Evolutionary conservation across 2,888 invertebrate species (phyloP).

Genomic region (Mimachlamys varia): DNA sequence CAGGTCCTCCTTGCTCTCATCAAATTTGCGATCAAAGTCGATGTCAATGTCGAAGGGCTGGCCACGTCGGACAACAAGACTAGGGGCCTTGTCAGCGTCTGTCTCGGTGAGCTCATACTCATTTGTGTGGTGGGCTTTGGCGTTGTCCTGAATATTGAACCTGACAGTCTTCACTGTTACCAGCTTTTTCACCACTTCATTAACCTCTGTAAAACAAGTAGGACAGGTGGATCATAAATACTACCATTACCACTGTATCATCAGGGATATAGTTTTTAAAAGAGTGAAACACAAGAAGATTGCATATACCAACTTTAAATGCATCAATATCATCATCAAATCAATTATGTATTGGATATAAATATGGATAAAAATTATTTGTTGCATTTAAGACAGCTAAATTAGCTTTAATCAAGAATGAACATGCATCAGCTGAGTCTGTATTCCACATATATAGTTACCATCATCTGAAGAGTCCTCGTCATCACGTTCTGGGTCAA

Average conservation of each 20-base stretch:
- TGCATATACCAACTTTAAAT: too few species aligned
- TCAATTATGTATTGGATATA: too few species aligned
- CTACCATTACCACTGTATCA: too few species aligned
- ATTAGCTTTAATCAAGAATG: too few species aligned
- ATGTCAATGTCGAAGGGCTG: background rate
- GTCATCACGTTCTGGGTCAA: background rate
- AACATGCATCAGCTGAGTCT: too few species aligned
- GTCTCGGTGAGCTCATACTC: background rate
- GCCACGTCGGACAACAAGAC: background rate
- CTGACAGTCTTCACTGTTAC: background rate
- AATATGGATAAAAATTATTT: too few species aligned
- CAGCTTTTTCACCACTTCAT: background rate
- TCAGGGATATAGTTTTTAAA: too few species aligned
- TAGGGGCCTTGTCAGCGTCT: background rate
- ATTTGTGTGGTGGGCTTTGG: background rate
- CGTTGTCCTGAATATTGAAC: background rate
- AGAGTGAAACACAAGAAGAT: too few species aligned
- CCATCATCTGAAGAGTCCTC: background rate
- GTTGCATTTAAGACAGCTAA: too few species aligned
- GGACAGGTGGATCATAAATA: too few species aligned
- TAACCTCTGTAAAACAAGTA: background rate
- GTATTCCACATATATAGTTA: background rate
- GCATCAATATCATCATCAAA: too few species aligned
- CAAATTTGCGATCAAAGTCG: constrained; percentile 7
- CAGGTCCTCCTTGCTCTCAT: background rate